Conservation (phyloP, 2,888 invertebrate genomes). For the Idaea straminata region DNA sequence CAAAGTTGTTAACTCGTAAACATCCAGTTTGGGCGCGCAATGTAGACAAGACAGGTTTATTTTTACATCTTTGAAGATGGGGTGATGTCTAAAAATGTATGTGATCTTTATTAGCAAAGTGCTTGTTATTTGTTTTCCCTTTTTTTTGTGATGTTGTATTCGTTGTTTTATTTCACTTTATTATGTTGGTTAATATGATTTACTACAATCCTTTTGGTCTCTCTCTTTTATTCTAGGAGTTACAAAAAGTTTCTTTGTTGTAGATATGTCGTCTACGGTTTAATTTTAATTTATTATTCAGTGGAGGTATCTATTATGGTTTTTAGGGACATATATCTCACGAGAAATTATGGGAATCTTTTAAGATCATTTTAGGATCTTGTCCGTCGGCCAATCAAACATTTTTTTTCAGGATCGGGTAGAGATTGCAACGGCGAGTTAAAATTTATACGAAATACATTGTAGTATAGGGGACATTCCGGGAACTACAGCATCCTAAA, state of each 20-base stretch:
- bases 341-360: too few species aligned
- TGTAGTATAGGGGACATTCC: too few species aligned
- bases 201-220: background rate
- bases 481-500: too few species aligned
- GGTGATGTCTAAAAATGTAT: background rate
- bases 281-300: too few species aligned
- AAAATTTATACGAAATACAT: too few species aligned
- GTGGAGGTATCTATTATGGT: too few species aligned
- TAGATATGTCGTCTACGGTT: too few species aligned
- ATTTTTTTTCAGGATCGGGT: too few species aligned
- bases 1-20: background rate
- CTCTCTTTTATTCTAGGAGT: background rate
- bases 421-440: too few species aligned
- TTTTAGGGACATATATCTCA: too few species aligned
- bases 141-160: background rate
- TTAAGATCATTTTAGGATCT: too few species aligned
- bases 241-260: background rate
- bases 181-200: background rate
- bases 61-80: background rate
- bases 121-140: background rate
- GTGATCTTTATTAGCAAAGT: background rate
- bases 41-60: background rate
- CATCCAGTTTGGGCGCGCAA: background rate
- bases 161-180: background rate
- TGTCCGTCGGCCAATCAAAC: too few species aligned